Evolutionary conservation across 2,797 vertebrate genomes (phyloP).

Genomic region (Esox lucius): DNA sequence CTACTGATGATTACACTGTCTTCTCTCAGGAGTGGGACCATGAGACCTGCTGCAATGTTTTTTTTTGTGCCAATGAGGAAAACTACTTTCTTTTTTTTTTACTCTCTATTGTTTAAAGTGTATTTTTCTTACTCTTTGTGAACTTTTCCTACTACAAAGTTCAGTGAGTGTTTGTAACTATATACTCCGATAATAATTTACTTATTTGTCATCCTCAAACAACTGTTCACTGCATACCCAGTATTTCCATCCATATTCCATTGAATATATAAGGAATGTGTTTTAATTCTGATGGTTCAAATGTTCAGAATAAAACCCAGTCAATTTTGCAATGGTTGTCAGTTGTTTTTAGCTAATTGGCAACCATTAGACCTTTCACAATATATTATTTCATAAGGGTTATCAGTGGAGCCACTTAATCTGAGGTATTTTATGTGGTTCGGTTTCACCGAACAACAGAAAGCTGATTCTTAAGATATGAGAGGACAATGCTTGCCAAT

Average conservation of each 20-base stretch:
- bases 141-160: constrained; percentile 54
- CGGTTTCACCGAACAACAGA: not conserved
- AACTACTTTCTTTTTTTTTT: constrained; percentile 54
- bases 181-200: constrained; percentile 24
- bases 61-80: constrained; percentile 61
- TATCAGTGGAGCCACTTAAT: constrained; percentile 18
- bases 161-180: constrained; percentile 19
- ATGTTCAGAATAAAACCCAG: constrained; percentile 43
- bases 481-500: not conserved
- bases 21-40: constrained; percentile 56
- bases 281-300: constrained; percentile 26
- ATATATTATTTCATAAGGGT: constrained; percentile 10
- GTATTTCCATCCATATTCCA: not conserved
- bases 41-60: constrained; percentile 56
- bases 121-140: constrained; percentile 69
- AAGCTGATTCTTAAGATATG: not conserved
- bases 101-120: constrained; percentile 62
- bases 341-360: constrained; percentile 23
- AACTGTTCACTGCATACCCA: not conserved
- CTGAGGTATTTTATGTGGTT: constrained; percentile 10
- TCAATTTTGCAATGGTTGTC: constrained; percentile 23
- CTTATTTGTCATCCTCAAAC: constrained; percentile 35
- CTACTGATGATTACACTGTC: constrained; percentile 62
- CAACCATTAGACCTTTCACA: not conserved
- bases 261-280: not conserved